Conservation (phyloP, 2,888 invertebrate species). For the Smittia sp. region DNA sequence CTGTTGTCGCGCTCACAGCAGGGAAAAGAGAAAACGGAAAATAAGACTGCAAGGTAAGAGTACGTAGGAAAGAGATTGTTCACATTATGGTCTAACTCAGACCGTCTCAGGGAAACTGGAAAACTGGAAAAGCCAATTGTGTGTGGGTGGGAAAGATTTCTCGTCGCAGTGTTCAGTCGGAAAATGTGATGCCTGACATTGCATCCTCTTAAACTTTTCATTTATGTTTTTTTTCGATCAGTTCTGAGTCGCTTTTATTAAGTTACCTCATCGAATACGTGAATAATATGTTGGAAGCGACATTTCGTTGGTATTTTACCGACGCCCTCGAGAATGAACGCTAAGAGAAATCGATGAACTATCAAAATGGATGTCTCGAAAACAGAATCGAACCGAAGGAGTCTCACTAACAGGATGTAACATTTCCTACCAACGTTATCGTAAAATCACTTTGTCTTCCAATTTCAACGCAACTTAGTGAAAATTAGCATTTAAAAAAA, state of each 20-base stretch:
- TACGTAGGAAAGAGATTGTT: no score
- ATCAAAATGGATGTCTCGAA: conserved; percentile 18
- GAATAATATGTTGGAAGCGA: no score
- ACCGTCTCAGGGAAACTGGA: no score
- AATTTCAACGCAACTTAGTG: conserved; percentile 32
- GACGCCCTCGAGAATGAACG: background rate
- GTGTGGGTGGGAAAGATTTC: background rate
- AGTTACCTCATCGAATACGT: background rate
- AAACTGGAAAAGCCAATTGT: no score
- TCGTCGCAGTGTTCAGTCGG: background rate
- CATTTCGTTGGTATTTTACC: no score
- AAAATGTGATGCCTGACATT: conserved; percentile 17
- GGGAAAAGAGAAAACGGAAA: background rate
- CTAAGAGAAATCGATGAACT: conserved; percentile 2
- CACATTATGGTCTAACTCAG: no score
- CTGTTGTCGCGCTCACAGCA: background rate
- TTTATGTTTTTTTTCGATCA: background rate
- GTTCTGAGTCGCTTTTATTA: background rate
- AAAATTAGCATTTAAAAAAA: conserved; percentile 23
- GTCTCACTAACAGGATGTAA: no score
- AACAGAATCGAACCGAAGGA: background rate
- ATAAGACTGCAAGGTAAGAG: background rate
- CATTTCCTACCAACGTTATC: conserved; percentile 4
- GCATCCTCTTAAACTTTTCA: background rate
- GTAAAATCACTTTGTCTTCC: conserved; percentile 44